A percentile compares a stretch with the other conserved stretches of the same genome.
Conservation (phyloP, 2,888 invertebrate species). For the Gymnoscelis rufifasciata region DNA sequence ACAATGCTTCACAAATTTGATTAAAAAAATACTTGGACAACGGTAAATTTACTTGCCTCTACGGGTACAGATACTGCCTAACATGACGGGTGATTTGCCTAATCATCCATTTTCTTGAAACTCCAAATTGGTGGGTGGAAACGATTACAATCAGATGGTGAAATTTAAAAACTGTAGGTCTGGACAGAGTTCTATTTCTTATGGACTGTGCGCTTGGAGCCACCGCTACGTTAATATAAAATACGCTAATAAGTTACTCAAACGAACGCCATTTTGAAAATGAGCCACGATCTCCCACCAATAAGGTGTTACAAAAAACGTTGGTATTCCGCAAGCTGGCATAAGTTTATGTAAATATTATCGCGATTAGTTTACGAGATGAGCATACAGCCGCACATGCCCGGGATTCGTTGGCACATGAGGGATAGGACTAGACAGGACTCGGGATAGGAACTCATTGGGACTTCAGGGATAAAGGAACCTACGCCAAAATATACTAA, state of each 20-base stretch:
- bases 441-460: constrained; percentile 58
- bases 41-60: constrained; percentile 40
- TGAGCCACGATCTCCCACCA: background rate
- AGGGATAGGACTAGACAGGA: constrained; percentile 74
- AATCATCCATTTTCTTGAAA: background rate
- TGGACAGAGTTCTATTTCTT: no score
- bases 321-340: background rate
- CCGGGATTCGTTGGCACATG: constrained; percentile 72
- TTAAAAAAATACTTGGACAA: constrained; percentile 42
- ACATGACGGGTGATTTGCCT: constrained; percentile 14
- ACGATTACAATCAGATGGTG: no score
- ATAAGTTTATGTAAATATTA: constrained; percentile 8
- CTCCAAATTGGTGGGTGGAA: constrained; percentile 2
- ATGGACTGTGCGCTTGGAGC: no score
- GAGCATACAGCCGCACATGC: constrained; percentile 47
- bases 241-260: no score
- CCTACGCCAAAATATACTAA: constrained; percentile 25
- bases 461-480: constrained; percentile 50
- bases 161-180: no score
- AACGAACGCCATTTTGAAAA: no score
- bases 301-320: constrained; percentile 1
- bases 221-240: no score
- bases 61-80: constrained; percentile 53
- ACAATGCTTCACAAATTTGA: constrained; percentile 49
- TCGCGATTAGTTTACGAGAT: constrained; percentile 14